Evolutionary conservation across 2,888 invertebrate genomes (phyloP), one percentile per base, ranked within the genome.

Genomic region (Epistrophe grossulariae): DNA sequence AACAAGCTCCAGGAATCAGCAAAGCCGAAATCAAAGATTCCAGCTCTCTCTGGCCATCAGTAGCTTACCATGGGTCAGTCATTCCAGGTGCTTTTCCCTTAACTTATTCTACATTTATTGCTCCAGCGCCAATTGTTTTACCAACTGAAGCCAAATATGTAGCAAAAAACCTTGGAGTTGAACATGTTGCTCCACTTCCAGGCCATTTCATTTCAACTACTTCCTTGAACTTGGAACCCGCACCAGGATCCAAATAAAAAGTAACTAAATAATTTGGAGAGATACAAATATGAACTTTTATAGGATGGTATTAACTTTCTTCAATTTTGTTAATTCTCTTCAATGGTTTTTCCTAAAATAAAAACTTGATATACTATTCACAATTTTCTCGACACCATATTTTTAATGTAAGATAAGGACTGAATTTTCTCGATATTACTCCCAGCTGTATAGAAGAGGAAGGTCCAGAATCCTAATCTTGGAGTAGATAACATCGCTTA

Each of bases 141-240:
- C 50, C 66, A 4, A 0, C 17, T 19, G 35, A 48, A 17, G 66
- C 48, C 5, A 66, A 11, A 4, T 71, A 71, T 28, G 55, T 57
- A 13, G 71, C 71, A 0, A 71, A 71, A 28, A 71, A 50, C 9
- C 40, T 28, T n/a, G 71, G 71, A 43, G 50, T 38, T 57, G 71
- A 71, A 9, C 71, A 71, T 28, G 6, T 8, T 55, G 55, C 57
- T n/a, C 71, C 71, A n/a, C 28, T 71, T 11, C 71, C 71, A 28
- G 71, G 71, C 1, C 71, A 71, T 40, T 4, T 2, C 13, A 43
- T 38, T 28, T 71, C 71, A 3, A 17, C 71, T 43, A 43, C 55
- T 6, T 43, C 71, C 4, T 55, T 71, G n/a, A 71, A 71, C 50
- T 55, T 71, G 28, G 15, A 57, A 55, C 71, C 71, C 57, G 55